Base-by-base conservation (phyloP, 2,797 vertebrate species). In the Acanthiza pusilla region DNA sequence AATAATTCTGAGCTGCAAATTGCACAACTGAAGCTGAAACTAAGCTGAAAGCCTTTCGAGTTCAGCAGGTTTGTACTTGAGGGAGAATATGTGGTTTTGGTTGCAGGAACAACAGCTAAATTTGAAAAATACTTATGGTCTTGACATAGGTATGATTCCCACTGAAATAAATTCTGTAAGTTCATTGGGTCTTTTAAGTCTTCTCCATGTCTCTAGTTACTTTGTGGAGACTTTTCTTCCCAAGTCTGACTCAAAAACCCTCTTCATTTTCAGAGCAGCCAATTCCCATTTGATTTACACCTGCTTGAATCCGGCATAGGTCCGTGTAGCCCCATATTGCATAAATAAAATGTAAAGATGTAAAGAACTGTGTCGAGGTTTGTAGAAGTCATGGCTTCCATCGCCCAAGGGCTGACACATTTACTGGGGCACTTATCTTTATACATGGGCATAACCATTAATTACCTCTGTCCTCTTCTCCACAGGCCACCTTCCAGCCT, bases 381-480 rank as follows among this genome's bases (percentile, higher is more conserved):
- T 91, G 58, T 34, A 67, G 58, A 88, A 68, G 48, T 29, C 29
- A 21, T 12, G 40, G 66, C 78, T 91, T 73, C 80, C 71, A 62
- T 81, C 9, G 96, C 96, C 78, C 23, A 75, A 85, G 94, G 90
- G 94, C 89, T 94, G 81, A 77, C 85, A 94, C 88, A 76, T 86
- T 95, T 96, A 76, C 88, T 83, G 51, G 72, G 65, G 94, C 88
- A 88, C 47, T 94, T 93, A 94, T 87, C 92, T 85, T 89, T 91
- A 85, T 71, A 89, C 45, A 85, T 5, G 51, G 85, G 58, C 79
- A 95, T 23, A 83, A 65, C 72, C 91, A 91, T 92, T 93, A 91
- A 96, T 94, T 95, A 95, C 61, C 58, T 85, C 71, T 0, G 3
- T 91, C 83, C 67, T 94, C 77, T 90, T 94, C 91, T 93, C 45